These are phyloP conservation scores for Excalfactoria chinensis DNA, from an alignment of 2,113 vertebrate species.

Conservation along the genomic window DNA sequence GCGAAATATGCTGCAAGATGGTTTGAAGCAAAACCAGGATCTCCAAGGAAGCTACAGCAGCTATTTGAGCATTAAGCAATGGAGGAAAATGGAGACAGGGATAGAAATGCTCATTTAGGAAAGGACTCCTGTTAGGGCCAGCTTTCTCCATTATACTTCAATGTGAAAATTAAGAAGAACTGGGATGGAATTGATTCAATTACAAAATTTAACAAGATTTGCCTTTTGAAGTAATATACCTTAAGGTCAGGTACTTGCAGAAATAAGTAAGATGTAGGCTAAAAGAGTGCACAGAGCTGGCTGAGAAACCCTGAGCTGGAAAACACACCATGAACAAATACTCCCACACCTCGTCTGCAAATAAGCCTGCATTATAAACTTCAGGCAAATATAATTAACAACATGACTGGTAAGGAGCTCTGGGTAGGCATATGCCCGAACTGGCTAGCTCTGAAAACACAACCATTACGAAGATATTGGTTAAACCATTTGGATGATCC, in stretches of 20 bases:
- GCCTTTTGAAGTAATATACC: background rate
- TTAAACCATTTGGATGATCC: background rate
- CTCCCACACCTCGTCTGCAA: constrained; percentile 4
- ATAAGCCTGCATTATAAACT: background rate
- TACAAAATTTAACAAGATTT: background rate
- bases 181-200: background rate
- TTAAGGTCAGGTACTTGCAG: background rate
- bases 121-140: background rate
- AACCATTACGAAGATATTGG: background rate
- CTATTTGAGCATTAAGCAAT: background rate
- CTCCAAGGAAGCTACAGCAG: background rate
- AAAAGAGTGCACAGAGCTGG: background rate
- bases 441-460: background rate
- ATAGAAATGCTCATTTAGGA: background rate
- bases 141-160: background rate
- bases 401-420: background rate
- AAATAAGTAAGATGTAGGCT: background rate
- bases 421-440: background rate
- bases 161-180: background rate
- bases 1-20: background rate
- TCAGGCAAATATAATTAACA: background rate
- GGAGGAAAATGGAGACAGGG: background rate
- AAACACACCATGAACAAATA: background rate
- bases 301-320: background rate
- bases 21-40: background rate